Conservation (phyloP, 2,113 vertebrate species). For the Elachura formosa region DNA sequence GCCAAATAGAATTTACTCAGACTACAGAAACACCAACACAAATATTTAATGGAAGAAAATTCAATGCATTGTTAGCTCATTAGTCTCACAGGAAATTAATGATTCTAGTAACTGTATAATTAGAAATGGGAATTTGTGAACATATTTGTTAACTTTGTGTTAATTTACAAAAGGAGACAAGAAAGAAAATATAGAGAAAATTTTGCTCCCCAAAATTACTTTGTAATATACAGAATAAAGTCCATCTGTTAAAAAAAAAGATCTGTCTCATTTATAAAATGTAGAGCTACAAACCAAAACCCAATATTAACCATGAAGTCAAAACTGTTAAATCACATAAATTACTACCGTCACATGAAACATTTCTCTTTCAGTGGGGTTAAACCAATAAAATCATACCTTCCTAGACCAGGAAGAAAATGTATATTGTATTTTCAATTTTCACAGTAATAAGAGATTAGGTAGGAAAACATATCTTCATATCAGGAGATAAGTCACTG, state of each 20-base stretch:
- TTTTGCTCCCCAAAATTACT: conserved; percentile 32
- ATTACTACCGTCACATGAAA: neutral
- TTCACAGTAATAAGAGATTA: neutral
- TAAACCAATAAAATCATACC: neutral
- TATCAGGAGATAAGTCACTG: neutral
- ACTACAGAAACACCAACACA: conserved; percentile 23
- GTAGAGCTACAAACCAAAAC: neutral
- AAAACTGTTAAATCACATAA: neutral
- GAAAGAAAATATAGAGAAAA: conserved; percentile 33
- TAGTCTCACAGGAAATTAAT: conserved; percentile 67
- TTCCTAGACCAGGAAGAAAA: neutral
- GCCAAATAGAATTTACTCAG: conserved; percentile 37
- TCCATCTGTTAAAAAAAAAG: conserved; percentile 7
- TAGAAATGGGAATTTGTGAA: conserved; percentile 69
- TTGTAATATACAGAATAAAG: conserved; percentile 13
- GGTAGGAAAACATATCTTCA: neutral
- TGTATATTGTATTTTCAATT: neutral
- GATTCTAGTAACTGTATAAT: conserved; percentile 66
- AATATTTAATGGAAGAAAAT: conserved; percentile 56
- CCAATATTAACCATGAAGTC: neutral
- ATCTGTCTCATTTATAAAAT: neutral
- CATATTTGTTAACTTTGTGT: conserved; percentile 69
- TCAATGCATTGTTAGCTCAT: conserved; percentile 33
- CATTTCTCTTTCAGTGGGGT: neutral
- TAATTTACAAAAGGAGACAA: conserved; percentile 64